These are phyloP conservation scores for Phorcus lineatus DNA, from an alignment of 2,888 invertebrate species.

Conservation along the genomic window DNA sequence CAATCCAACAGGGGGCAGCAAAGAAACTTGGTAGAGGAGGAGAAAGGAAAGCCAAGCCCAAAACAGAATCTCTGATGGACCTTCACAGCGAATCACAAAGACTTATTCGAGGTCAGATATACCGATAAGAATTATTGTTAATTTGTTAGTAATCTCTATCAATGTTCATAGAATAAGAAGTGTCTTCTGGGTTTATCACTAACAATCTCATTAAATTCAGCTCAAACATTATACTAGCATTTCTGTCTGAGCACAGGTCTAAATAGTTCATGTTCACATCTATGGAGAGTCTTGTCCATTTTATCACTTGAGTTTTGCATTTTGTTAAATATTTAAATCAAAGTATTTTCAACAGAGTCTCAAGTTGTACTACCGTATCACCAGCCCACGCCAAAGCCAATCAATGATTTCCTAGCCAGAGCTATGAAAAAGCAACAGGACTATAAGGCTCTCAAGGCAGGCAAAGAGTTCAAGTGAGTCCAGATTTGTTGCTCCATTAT, in stretches of 20 bases:
- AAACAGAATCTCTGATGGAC: conserved; percentile 74
- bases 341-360: conserved; percentile 78
- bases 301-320: no score
- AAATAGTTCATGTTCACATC: no score
- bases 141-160: not conserved
- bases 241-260: no score
- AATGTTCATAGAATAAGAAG: no score
- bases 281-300: no score
- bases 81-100: conserved; percentile 91
- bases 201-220: no score
- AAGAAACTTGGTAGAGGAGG: conserved; percentile 42
- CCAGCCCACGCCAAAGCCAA: conserved; percentile 85
- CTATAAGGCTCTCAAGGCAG: conserved; percentile 71
- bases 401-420: conserved; percentile 84
- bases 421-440: conserved; percentile 69
- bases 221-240: no score
- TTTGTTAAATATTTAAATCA: no score
- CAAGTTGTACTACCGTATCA: conserved; percentile 89
- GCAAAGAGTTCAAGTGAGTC: conserved; percentile 74
- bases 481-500: no score
- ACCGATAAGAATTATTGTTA: not conserved
- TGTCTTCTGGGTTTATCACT: not conserved
- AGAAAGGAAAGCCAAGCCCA: conserved; percentile 41
- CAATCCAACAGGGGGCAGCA: conserved; percentile 54
- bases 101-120: conserved; percentile 80